A percentile compares a stretch with the other conserved stretches of the same genome.
These are phyloP conservation scores for Scylla paramamosain DNA, from an alignment of 1,140 invertebrate genomes.

Conservation along the genomic window DNA sequence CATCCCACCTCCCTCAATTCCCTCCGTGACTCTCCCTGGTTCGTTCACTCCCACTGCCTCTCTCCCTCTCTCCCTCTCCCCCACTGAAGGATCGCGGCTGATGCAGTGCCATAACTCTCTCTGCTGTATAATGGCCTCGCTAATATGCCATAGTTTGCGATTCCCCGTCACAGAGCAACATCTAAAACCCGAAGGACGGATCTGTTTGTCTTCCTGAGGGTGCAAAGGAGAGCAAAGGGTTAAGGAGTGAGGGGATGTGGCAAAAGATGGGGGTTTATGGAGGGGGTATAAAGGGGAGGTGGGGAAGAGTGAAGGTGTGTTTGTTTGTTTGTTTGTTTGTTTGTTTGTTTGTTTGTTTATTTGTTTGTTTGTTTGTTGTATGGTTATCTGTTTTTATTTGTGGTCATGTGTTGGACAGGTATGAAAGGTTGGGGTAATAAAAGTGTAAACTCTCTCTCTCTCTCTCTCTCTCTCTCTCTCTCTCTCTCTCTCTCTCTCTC, in stretches of 20 bases:
- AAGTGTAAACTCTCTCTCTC: too few species aligned
- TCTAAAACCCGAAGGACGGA: background rate
- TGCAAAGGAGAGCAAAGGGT: background rate
- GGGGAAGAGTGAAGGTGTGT: background rate
- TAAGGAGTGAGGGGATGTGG: background rate
- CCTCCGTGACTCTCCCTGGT: background rate
- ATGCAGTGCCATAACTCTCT: background rate
- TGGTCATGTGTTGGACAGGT: background rate
- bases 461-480: too few species aligned
- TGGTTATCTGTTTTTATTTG: background rate
- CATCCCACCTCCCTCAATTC: too few species aligned
- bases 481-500: too few species aligned
- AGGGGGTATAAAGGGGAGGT: too few species aligned
- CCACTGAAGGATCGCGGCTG: background rate
- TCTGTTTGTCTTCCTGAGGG: constrained; percentile 18
- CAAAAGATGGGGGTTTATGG: background rate
- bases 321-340: background rate
- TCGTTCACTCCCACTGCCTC: background rate
- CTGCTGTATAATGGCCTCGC: background rate
- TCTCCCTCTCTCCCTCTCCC: background rate
- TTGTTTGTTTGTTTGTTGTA: background rate
- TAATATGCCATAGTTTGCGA: constrained; percentile 1
- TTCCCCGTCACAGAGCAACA: background rate
- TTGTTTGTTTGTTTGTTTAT: background rate
- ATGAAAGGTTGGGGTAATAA: too few species aligned